Conservation (phyloP, 2,888 invertebrate genomes). For the Campaea margaritaria region DNA sequence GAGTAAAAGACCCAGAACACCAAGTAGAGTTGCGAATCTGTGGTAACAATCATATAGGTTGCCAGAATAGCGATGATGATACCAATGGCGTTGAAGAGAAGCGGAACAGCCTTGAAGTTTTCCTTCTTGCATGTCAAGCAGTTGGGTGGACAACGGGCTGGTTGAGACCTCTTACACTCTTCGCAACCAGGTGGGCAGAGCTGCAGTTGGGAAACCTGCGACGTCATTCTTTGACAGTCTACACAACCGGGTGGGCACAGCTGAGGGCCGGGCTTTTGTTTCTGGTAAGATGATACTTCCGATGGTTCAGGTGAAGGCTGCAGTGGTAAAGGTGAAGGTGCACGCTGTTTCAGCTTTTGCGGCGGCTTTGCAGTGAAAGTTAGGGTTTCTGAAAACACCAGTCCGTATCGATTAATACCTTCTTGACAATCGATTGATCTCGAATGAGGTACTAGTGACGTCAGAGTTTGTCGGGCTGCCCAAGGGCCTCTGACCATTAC, state of each 20-base stretch:
- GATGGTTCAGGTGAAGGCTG: slow-evolving; percentile 1
- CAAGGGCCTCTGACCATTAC: no score
- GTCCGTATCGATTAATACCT: no score
- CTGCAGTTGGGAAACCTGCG: slow-evolving; percentile 13
- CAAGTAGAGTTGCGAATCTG: slow-evolving; percentile 72
- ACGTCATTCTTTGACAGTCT: slow-evolving; percentile 40
- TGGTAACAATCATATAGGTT: slow-evolving; percentile 68
- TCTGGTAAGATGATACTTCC: not conserved
- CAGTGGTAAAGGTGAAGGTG: no score
- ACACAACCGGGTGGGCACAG: slow-evolving; percentile 42
- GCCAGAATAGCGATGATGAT: slow-evolving; percentile 70
- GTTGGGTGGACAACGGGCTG: slow-evolving; percentile 52
- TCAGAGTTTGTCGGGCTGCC: no score
- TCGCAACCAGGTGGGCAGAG: slow-evolving; percentile 21
- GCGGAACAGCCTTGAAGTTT: slow-evolving; percentile 26
- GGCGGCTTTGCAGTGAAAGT: slow-evolving; percentile 45
- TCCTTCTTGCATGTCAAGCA: slow-evolving; percentile 55
- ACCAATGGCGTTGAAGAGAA: slow-evolving; percentile 65
- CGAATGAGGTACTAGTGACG: not conserved
- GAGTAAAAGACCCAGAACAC: slow-evolving; percentile 76
- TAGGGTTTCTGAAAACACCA: slow-evolving; percentile 52
- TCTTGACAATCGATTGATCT: not conserved
- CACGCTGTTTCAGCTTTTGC: slow-evolving; percentile 26
- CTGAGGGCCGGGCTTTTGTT: slow-evolving; percentile 1
- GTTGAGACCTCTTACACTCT: slow-evolving; percentile 14